Conservation (phyloP, 2,888 invertebrate genomes). For the Pantelozetes paolii region DNA sequence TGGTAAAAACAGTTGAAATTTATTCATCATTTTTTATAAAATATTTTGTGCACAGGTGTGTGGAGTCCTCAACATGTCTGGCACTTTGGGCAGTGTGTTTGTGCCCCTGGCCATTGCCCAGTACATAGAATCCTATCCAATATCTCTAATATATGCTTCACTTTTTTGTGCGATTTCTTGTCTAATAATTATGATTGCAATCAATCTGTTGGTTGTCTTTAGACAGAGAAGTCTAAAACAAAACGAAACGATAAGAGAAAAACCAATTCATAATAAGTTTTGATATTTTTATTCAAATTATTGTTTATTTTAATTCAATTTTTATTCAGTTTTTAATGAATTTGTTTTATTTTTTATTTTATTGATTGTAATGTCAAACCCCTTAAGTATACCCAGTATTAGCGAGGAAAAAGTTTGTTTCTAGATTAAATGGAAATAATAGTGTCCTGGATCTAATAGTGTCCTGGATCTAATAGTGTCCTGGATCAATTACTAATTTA, state of each 20-base stretch:
- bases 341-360: background rate
- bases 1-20: background rate
- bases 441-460: no score
- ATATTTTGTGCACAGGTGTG: background rate
- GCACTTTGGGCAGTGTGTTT: constrained; percentile 33
- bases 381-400: no score
- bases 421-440: no score
- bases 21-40: background rate
- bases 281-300: background rate
- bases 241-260: background rate
- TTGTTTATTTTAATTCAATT: background rate
- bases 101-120: constrained; percentile 37
- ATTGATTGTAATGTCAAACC: no score
- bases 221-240: background rate
- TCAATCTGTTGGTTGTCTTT: constrained; percentile 1
- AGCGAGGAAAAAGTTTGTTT: no score
- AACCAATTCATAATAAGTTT: background rate
- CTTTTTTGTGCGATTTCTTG: constrained; percentile 26
- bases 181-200: constrained; percentile 10
- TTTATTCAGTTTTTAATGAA: background rate
- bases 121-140: constrained; percentile 25
- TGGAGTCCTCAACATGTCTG: constrained; percentile 34
- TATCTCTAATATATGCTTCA: constrained; percentile 32
- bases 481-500: no score
- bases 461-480: no score